These are phyloP conservation scores for Falco rusticolus DNA, from an alignment of 2,797 vertebrate genomes.

Conservation along the genomic window DNA sequence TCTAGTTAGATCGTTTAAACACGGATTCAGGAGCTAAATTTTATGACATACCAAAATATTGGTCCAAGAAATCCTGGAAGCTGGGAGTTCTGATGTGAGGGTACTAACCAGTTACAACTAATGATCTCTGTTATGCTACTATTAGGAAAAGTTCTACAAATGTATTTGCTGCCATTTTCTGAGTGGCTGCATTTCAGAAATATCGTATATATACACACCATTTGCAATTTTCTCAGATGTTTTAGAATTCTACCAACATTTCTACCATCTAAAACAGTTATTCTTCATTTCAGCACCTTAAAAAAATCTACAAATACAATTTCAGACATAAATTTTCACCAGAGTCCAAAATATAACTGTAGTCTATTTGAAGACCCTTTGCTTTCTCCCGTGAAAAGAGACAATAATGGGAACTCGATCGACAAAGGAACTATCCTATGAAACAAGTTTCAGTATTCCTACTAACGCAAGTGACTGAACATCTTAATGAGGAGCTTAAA, in stretches of 20 bases:
- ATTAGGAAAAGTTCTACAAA: background rate
- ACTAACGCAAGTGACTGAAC: slow-evolving; percentile 7
- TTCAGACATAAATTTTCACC: background rate
- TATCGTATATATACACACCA: background rate
- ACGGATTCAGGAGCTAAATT: background rate
- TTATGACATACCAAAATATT: background rate
- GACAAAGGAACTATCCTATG: background rate
- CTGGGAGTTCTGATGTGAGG: background rate
- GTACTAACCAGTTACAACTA: background rate
- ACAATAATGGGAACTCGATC: background rate
- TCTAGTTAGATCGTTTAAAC: background rate
- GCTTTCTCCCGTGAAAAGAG: background rate
- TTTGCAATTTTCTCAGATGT: background rate
- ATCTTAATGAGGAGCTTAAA: slow-evolving; percentile 33
- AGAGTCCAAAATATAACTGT: background rate
- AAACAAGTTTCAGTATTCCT: slow-evolving; percentile 34
- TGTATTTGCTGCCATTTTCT: background rate
- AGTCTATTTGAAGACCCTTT: slow-evolving; percentile 20
- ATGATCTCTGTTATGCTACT: background rate
- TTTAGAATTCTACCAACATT: background rate
- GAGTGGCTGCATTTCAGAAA: background rate
- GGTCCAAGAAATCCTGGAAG: background rate
- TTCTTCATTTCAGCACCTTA: background rate
- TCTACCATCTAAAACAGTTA: background rate
- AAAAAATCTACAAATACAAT: background rate